Percentiles rank a stretch among this genome's conserved stretches.
These are phyloP conservation scores for Tetranychus urticae DNA, from an alignment of 1,140 invertebrate genomes.

Conservation along the genomic window DNA sequence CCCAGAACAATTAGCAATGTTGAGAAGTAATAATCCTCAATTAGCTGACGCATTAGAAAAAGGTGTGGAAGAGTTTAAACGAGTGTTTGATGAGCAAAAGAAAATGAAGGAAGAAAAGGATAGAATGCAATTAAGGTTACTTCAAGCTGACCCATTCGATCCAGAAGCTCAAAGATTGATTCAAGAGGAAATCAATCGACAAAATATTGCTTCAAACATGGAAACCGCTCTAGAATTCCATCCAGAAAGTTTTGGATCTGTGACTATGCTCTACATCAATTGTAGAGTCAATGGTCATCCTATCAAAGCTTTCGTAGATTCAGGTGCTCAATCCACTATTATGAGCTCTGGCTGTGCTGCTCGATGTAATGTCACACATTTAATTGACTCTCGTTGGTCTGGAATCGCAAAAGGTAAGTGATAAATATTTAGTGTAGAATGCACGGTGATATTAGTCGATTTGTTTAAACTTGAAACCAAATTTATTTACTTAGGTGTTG, in stretches of 20 bases:
- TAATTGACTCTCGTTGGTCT: constrained; percentile 80
- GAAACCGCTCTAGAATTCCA: constrained; percentile 94
- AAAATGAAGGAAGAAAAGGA: constrained; percentile 50
- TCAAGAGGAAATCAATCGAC: constrained; percentile 61
- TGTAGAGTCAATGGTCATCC: constrained; percentile 83
- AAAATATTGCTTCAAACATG: constrained; percentile 63
- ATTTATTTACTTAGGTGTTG: constrained; percentile 31
- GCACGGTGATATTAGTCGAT: neutral
- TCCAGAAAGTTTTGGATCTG: constrained; percentile 89
- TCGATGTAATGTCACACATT: constrained; percentile 77
- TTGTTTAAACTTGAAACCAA: neutral
- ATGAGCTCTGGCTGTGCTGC: constrained; percentile 75
- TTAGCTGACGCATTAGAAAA: constrained; percentile 67
- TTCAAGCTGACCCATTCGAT: constrained; percentile 83
- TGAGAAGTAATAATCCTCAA: constrained; percentile 79
- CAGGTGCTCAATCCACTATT: constrained; percentile 74
- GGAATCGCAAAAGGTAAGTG: constrained; percentile 56
- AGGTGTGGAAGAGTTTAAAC: constrained; percentile 54
- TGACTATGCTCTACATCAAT: constrained; percentile 90
- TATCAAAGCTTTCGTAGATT: constrained; percentile 94
- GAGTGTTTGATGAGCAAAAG: constrained; percentile 48
- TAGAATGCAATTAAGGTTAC: constrained; percentile 54
- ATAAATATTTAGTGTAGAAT: neutral
- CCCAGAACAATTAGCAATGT: constrained; percentile 63
- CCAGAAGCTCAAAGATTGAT: constrained; percentile 77